Conservation (phyloP, 2,113 vertebrate species). For the Hippocampus zosterae region DNA sequence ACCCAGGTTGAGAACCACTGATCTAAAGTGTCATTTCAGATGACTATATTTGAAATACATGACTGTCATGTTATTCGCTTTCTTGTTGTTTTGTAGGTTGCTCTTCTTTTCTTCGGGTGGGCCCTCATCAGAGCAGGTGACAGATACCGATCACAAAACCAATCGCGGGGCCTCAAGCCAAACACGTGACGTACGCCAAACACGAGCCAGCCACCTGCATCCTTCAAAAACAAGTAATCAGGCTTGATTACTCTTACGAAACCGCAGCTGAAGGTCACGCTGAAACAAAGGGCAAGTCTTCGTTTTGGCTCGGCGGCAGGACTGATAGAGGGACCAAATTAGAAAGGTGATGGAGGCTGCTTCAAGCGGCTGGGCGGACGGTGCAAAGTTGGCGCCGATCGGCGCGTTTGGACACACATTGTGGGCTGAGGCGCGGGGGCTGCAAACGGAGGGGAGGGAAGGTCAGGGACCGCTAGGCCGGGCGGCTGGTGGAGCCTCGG, state of each 20-base stretch:
- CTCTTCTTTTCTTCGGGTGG: slow-evolving; percentile 28
- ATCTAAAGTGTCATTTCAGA: too few relatives aligned
- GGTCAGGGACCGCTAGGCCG: slow-evolving; percentile 78
- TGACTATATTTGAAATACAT: too few relatives aligned
- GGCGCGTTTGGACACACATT: slow-evolving; percentile 52
- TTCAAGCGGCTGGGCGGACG: slow-evolving; percentile 51
- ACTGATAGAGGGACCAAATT: slow-evolving; percentile 49
- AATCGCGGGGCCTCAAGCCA: too few relatives aligned
- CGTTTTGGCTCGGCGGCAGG: slow-evolving; percentile 21
- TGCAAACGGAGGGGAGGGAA: slow-evolving; percentile 59
- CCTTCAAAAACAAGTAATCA: slow-evolving; percentile 23
- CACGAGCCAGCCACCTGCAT: background rate
- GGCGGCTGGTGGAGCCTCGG: slow-evolving; percentile 73
- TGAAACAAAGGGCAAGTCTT: slow-evolving; percentile 79
- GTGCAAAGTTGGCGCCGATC: slow-evolving; percentile 46
- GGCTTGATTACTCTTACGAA: slow-evolving; percentile 15
- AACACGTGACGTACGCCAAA: background rate
- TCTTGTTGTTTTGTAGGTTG: slow-evolving; percentile 27
- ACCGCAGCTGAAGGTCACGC: slow-evolving; percentile 74
- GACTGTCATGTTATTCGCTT: background rate
- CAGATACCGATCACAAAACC: too few relatives aligned
- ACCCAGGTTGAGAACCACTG: too few relatives aligned
- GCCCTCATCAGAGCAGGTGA: background rate
- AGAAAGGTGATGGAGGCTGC: slow-evolving; percentile 56
- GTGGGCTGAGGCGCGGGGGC: slow-evolving; percentile 43